Percentiles rank a stretch among this genome's conserved stretches.
These are phyloP conservation scores for Schizaphis graminum DNA, from an alignment of 2,888 invertebrate genomes.

Conservation along the genomic window DNA sequence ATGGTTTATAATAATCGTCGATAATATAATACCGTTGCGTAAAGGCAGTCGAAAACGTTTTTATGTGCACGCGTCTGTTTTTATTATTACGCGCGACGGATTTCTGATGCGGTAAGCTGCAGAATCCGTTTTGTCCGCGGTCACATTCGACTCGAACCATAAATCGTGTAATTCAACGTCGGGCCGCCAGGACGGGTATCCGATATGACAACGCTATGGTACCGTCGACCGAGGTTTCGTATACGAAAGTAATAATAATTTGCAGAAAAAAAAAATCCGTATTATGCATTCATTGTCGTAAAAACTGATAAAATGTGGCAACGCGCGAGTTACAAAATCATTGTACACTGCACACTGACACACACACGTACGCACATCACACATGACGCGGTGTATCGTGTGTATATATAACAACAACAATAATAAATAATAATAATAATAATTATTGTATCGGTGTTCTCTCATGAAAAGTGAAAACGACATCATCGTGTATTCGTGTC, in stretches of 20 bases:
- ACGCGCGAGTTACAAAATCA: conserved; percentile 30
- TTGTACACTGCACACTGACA: neutral
- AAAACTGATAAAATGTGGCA: conserved; percentile 5
- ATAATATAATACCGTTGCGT: neutral
- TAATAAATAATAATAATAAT: neutral
- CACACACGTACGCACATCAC: neutral
- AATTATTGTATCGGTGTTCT: conserved; percentile 2
- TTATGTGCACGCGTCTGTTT: neutral
- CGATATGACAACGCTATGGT: neutral
- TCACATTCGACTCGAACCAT: neutral
- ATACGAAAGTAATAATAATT: neutral
- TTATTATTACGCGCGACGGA: neutral
- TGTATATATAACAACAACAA: neutral
- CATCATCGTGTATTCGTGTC: neutral
- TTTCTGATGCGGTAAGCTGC: neutral
- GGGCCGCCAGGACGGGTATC: neutral
- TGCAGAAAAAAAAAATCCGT: neutral
- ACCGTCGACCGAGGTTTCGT: neutral
- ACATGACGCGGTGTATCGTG: neutral
- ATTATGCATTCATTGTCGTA: neutral
- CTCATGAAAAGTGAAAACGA: conserved; percentile 42
- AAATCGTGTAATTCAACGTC: neutral
- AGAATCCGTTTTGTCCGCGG: neutral
- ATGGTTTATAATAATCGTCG: neutral
- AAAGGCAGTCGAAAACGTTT: neutral